Conservation (phyloP, 37 sponge, comb jelly and placozoan species). For the Hexactinellida sp. region DNA sequence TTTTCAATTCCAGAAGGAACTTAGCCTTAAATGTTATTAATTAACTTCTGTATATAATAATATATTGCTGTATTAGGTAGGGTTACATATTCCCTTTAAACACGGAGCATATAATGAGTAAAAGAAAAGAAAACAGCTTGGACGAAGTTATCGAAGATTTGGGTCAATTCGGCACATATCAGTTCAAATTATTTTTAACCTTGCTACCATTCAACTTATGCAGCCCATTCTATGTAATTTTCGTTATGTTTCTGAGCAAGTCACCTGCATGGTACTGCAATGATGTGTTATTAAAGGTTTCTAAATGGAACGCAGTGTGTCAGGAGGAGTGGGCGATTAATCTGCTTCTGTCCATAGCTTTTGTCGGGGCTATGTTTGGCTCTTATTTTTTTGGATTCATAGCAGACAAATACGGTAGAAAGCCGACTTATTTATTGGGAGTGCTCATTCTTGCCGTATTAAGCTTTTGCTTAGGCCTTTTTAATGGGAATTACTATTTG, state of each 20-base stretch:
- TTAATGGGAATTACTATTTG: not conserved
- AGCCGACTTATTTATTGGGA: not conserved
- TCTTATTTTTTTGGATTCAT: not conserved
- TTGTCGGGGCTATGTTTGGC: constrained; percentile 10
- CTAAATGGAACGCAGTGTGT: not conserved
- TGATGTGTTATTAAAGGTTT: not conserved
- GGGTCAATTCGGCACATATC: not conserved
- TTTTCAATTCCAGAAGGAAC: too few relatives aligned
- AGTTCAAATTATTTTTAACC: not conserved
- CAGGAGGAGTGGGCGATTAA: not conserved
- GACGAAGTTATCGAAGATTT: not conserved
- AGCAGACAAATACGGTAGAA: not conserved
- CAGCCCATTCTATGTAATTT: not conserved
- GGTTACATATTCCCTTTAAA: too few relatives aligned
- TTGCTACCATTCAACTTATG: not conserved
- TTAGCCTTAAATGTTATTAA: too few relatives aligned
- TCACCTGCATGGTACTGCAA: not conserved
- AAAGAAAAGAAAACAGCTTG: not conserved
- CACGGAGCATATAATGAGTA: not conserved
- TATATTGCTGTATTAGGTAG: too few relatives aligned
- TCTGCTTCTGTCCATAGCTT: not conserved
- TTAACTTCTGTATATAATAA: too few relatives aligned
- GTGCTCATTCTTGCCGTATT: not conserved
- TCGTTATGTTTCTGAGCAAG: not conserved
- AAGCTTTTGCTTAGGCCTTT: not conserved